These are phyloP conservation scores for Murina feae DNA, from an alignment of 2,113 vertebrate species.

Conservation along the genomic window DNA sequence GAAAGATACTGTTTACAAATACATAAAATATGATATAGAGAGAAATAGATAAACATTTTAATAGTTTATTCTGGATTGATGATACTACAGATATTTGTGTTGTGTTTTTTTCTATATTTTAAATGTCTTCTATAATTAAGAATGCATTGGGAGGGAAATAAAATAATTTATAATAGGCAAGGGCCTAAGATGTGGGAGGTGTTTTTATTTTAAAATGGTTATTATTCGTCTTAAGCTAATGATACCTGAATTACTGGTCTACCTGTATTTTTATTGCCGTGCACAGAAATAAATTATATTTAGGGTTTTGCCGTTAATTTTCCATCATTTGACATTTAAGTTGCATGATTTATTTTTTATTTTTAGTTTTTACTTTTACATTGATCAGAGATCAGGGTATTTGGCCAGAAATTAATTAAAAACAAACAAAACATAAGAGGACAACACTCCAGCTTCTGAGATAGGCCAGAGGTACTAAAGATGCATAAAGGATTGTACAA, in stretches of 20 bases:
- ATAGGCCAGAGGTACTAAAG: background rate
- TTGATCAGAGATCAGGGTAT: background rate
- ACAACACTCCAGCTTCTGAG: background rate
- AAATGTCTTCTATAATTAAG: background rate
- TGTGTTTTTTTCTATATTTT: slow-evolving; percentile 22
- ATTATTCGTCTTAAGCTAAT: background rate
- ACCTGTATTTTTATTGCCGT: slow-evolving; percentile 25
- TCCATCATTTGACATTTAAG: slow-evolving; percentile 3
- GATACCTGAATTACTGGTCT: background rate
- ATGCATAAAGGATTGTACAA: background rate
- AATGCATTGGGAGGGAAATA: background rate
- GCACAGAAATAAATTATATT: background rate
- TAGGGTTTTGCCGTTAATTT: slow-evolving; percentile 32
- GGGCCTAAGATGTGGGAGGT: background rate
- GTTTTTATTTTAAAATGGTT: background rate
- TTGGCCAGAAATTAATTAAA: slow-evolving; percentile 19
- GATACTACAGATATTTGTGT: background rate
- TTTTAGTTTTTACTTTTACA: background rate
- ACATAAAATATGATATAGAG: background rate
- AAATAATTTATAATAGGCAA: slow-evolving; percentile 6
- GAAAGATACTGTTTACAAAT: background rate
- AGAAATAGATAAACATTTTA: background rate
- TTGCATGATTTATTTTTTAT: background rate
- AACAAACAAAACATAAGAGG: slow-evolving; percentile 27
- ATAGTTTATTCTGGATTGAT: background rate